A percentile compares a stretch with the other conserved stretches of the same genome.
These are phyloP conservation scores for Prochilodus magdalenae DNA, from an alignment of 2,113 vertebrate genomes.

Conservation along the genomic window DNA sequence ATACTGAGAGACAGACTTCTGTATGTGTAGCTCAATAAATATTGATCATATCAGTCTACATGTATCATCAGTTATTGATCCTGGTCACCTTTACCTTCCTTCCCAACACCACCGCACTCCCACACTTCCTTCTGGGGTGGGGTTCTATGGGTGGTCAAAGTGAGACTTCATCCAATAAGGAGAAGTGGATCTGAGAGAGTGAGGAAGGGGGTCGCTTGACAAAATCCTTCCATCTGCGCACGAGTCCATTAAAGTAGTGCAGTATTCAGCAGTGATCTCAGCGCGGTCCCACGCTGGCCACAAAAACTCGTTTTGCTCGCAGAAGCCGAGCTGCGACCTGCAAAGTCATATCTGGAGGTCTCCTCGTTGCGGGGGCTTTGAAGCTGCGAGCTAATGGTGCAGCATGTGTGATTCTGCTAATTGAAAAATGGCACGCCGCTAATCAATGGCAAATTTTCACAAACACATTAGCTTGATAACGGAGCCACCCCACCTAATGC, in stretches of 20 bases:
- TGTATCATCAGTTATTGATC: too few species aligned
- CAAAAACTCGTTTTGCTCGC: background rate
- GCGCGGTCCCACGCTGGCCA: background rate
- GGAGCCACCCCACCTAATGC: background rate
- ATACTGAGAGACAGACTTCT: too few species aligned
- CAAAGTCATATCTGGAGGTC: background rate
- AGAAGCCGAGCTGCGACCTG: background rate
- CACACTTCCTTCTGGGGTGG: too few species aligned
- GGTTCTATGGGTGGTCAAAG: too few species aligned
- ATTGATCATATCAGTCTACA: too few species aligned
- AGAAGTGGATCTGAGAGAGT: background rate
- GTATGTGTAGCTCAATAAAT: too few species aligned
- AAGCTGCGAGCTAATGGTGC: slow-evolving; percentile 1
- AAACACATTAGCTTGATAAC: slow-evolving; percentile 33
- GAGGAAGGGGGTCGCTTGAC: too few species aligned
- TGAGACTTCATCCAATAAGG: background rate
- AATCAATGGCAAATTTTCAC: slow-evolving; percentile 19
- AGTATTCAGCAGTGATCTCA: background rate
- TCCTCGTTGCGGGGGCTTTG: background rate
- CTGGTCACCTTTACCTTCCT: too few species aligned
- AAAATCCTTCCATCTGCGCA: too few species aligned
- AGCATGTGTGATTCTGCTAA: background rate
- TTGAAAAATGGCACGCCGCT: slow-evolving; percentile 22
- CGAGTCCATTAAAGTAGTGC: background rate
- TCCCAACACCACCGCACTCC: too few species aligned